Evolutionary conservation across 1,140 invertebrate species (phyloP).

Genomic region (Eupeodes corollae): DNA sequence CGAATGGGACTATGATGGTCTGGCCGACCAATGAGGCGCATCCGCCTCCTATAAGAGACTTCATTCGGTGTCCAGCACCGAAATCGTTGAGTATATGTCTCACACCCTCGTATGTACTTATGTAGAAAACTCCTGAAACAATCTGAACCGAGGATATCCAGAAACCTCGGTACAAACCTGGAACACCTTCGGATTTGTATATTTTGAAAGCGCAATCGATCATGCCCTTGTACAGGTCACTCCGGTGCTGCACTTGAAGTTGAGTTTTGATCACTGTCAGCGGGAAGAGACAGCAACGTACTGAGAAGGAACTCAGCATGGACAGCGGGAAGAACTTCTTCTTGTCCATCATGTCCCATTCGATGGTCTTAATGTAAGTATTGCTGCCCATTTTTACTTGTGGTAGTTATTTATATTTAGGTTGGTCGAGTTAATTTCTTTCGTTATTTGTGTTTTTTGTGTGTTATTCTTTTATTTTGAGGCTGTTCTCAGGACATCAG

Average conservation of each 20-base stretch:
- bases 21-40: slow-evolving; percentile 87
- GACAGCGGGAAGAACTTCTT: slow-evolving; percentile 85
- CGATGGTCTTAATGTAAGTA: slow-evolving; percentile 73
- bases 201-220: slow-evolving; percentile 88
- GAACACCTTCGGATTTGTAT: slow-evolving; percentile 70
- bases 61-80: slow-evolving; percentile 37
- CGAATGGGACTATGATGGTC: slow-evolving; percentile 92
- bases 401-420: too few species aligned
- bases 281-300: slow-evolving; percentile 86
- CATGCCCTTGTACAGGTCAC: slow-evolving; percentile 76
- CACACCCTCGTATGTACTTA: slow-evolving; percentile 89
- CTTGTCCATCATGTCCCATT: slow-evolving; percentile 99
- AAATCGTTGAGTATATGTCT: slow-evolving; percentile 63
- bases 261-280: slow-evolving; percentile 94
- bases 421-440: too few species aligned
- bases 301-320: slow-evolving; percentile 71
- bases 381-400: slow-evolving; percentile 14
- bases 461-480: too few species aligned
- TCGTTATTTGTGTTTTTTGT: too few species aligned
- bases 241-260: slow-evolving; percentile 78
- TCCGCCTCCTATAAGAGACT: slow-evolving; percentile 58
- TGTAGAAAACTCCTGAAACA: slow-evolving; percentile 83
- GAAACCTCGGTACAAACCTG: slow-evolving; percentile 88
- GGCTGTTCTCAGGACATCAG: too few species aligned
- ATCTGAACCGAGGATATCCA: slow-evolving; percentile 78